Evolutionary conservation across 2,797 vertebrate species (phyloP).

Genomic region (Thalassophryne amazonica): DNA sequence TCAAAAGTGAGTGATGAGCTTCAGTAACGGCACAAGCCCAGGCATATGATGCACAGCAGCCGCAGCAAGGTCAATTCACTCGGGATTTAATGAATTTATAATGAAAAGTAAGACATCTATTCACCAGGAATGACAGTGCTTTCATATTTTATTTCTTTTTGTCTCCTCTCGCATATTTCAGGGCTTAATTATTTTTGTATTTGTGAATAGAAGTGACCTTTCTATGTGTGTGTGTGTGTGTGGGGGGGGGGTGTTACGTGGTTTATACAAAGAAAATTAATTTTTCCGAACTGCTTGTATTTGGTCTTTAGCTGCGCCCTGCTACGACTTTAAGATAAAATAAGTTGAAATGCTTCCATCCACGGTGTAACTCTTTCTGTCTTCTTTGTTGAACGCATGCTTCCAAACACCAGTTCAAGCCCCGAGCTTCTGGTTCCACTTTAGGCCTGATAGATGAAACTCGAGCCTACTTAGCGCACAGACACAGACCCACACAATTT

Average conservation of each 20-base stretch:
- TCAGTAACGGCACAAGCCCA: neutral
- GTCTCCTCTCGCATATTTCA: neutral
- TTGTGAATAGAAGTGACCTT: constrained; percentile 3
- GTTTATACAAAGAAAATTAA: neutral
- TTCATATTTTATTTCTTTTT: constrained; percentile 3
- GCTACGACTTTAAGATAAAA: neutral
- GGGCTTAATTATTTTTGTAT: neutral
- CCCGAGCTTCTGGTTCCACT: constrained; percentile 67
- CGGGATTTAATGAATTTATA: constrained; percentile 9
- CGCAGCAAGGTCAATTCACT: constrained; percentile 12
- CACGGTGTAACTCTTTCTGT: constrained; percentile 1
- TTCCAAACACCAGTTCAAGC: constrained; percentile 50
- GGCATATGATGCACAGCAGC: neutral
- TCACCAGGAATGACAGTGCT: constrained; percentile 6
- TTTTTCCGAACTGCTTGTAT: neutral
- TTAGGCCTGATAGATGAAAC: constrained; percentile 66
- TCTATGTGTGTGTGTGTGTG: neutral
- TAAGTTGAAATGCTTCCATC: neutral
- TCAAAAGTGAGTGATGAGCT: neutral
- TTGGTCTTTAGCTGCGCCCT: neutral
- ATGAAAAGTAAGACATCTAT: constrained; percentile 20
- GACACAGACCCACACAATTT: constrained; percentile 24
- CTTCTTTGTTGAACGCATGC: constrained; percentile 44
- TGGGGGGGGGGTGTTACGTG: too few species aligned
- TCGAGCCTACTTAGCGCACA: constrained; percentile 14